These are phyloP conservation scores for Oryzias curvinotus DNA, from an alignment of 2,113 vertebrate species.

Conservation along the genomic window DNA sequence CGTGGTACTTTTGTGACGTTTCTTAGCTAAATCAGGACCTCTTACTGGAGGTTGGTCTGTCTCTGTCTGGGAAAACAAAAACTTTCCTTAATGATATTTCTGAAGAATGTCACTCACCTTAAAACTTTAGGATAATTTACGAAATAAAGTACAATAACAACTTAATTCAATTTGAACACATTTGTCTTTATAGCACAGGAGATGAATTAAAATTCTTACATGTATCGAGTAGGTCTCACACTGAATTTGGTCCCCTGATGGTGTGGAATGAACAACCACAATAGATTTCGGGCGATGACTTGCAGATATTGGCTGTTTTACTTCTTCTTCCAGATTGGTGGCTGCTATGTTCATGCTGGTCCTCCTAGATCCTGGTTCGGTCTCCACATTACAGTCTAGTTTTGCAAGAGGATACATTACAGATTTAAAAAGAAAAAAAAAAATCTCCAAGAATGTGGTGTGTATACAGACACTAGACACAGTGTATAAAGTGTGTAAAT, in stretches of 20 bases:
- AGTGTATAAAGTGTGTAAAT: too few species aligned
- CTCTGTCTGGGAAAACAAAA: neutral
- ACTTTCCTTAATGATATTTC: neutral
- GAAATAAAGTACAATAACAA: too few species aligned
- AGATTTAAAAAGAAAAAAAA: neutral
- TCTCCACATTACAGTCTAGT: conserved; percentile 16
- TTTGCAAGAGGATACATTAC: conserved; percentile 1
- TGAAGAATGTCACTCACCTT: too few species aligned
- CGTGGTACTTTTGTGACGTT: conserved; percentile 45
- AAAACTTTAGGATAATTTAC: too few species aligned
- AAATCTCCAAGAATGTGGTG: neutral
- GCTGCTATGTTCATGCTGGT: neutral
- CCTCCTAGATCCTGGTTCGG: neutral
- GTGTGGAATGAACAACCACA: conserved; percentile 24
- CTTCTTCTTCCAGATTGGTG: neutral
- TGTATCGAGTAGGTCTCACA: conserved; percentile 24
- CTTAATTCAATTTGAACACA: too few species aligned
- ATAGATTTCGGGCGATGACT: conserved; percentile 8
- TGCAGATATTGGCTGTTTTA: neutral
- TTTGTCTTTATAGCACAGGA: neutral
- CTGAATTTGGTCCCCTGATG: conserved; percentile 9
- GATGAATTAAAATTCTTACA: neutral
- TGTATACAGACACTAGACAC: too few species aligned
- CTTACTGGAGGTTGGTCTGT: neutral
- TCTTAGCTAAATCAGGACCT: conserved; percentile 5